Percentiles rank a stretch among this genome's conserved stretches.
Evolutionary conservation across 2,888 invertebrate genomes (phyloP).

Genomic region (Leptopilina syphax): DNA sequence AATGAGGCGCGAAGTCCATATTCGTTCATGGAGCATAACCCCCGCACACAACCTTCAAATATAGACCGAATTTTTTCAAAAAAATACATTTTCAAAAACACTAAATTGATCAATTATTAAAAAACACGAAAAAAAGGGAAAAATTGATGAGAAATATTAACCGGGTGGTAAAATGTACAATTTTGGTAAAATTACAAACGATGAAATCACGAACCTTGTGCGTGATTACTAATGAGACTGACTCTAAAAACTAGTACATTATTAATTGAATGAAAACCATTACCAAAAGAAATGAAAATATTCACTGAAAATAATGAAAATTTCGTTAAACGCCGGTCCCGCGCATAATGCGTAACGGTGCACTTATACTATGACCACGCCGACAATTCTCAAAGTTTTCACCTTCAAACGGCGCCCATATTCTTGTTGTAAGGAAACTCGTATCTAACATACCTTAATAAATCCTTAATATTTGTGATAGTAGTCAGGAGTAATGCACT

Average conservation of each 20-base stretch:
- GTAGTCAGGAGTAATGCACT: constrained; percentile 24
- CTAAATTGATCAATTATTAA: background rate
- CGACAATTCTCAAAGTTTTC: constrained; percentile 32
- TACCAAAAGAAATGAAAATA: background rate
- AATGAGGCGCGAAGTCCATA: constrained; percentile 40
- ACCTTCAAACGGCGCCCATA: constrained; percentile 23
- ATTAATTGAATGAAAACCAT: background rate
- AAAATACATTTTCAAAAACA: no score
- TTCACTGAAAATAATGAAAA: constrained; percentile 10
- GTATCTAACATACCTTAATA: constrained; percentile 11
- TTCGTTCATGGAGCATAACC: constrained; percentile 30
- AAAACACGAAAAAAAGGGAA: background rate
- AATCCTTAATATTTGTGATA: constrained; percentile 22
- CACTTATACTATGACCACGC: constrained; percentile 14
- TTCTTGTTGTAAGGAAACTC: constrained; percentile 30
- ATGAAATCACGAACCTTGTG: constrained; percentile 13
- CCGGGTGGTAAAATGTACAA: background rate
- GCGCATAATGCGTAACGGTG: constrained; percentile 24
- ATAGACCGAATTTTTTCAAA: background rate
- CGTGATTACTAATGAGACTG: background rate
- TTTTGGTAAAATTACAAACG: background rate
- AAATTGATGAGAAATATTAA: background rate
- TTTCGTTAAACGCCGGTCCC: constrained; percentile 30
- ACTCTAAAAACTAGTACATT: background rate
- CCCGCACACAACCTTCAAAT: constrained; percentile 4